These are phyloP conservation scores for Dipodomys merriami DNA, from an alignment of 2,113 vertebrate species.

Conservation along the genomic window DNA sequence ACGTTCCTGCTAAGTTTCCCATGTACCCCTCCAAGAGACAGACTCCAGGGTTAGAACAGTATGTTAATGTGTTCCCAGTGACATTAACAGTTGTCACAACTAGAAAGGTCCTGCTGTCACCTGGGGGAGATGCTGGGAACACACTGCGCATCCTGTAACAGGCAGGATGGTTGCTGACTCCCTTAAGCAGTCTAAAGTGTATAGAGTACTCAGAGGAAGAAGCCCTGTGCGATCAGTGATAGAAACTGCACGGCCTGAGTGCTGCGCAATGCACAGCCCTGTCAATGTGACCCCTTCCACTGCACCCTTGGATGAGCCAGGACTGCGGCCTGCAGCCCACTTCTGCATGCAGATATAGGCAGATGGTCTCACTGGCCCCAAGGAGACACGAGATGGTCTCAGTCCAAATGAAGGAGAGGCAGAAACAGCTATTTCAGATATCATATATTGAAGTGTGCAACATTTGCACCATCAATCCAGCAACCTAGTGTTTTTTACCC, in stretches of 20 bases:
- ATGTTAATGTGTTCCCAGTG: background rate
- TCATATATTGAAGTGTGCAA: background rate
- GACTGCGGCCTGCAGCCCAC: conserved; percentile 46
- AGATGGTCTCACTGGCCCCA: conserved; percentile 63
- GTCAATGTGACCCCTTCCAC: conserved; percentile 72
- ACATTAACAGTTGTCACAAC: background rate
- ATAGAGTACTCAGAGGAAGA: background rate
- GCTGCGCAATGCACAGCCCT: conserved; percentile 74
- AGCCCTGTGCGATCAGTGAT: background rate
- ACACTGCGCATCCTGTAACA: background rate
- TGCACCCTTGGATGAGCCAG: conserved; percentile 11
- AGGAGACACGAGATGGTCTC: conserved; percentile 40
- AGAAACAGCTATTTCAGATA: background rate
- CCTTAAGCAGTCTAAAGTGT: background rate
- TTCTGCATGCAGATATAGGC: conserved; percentile 28
- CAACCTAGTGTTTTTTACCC: background rate
- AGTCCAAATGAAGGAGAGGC: background rate
- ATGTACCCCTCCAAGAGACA: background rate
- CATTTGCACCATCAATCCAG: conserved; percentile 8
- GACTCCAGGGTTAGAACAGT: too few relatives aligned
- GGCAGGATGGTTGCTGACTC: background rate
- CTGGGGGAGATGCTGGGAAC: background rate
- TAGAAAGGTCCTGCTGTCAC: background rate
- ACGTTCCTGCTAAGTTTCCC: background rate
- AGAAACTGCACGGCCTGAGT: conserved; percentile 61